Evolutionary conservation across 2,113 vertebrate species (phyloP).

Genomic region (Brachionichthys hirsutus): DNA sequence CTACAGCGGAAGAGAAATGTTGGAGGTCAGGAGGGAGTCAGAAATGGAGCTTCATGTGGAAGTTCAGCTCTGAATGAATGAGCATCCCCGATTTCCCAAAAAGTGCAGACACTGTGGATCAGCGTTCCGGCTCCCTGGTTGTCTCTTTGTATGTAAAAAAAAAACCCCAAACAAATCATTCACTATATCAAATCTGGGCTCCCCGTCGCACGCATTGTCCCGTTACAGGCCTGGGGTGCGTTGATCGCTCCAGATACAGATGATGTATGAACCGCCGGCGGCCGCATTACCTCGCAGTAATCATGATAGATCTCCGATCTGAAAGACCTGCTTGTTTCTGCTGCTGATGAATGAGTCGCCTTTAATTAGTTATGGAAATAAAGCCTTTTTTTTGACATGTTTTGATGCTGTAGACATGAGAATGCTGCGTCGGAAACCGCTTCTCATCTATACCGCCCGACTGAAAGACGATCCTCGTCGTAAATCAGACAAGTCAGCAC

Average conservation of each 20-base stretch:
- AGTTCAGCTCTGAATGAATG: slow-evolving; percentile 46
- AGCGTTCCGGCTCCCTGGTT: slow-evolving; percentile 35
- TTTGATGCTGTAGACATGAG: slow-evolving; percentile 21
- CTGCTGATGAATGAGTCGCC: slow-evolving; percentile 55
- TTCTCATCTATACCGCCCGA: slow-evolving; percentile 32
- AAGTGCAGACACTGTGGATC: slow-evolving; percentile 25
- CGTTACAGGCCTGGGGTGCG: slow-evolving; percentile 10
- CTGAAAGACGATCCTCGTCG: slow-evolving; percentile 10
- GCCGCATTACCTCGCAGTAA: slow-evolving; percentile 41
- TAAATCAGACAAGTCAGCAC: slow-evolving; percentile 32
- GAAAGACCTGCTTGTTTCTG: slow-evolving; percentile 52
- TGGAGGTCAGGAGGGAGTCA: slow-evolving; percentile 10
- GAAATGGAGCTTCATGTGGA: slow-evolving; percentile 35
- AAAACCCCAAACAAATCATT: slow-evolving; percentile 33
- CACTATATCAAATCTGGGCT: slow-evolving; percentile 28
- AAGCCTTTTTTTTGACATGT: slow-evolving; percentile 13
- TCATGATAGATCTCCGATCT: slow-evolving; percentile 52
- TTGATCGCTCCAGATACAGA: slow-evolving; percentile 18
- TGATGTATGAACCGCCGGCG: slow-evolving; percentile 10
- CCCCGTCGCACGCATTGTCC: neutral
- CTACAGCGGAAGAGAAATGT: slow-evolving; percentile 33
- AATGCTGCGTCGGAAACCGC: slow-evolving; percentile 4
- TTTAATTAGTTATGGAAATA: slow-evolving; percentile 64
- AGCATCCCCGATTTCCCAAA: slow-evolving; percentile 35
- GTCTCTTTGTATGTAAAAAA: slow-evolving; percentile 5